Percentiles rank a stretch among this genome's conserved stretches.
Conservation (phyloP, 2,888 invertebrate species). For the Megalurothrips usitatus region DNA sequence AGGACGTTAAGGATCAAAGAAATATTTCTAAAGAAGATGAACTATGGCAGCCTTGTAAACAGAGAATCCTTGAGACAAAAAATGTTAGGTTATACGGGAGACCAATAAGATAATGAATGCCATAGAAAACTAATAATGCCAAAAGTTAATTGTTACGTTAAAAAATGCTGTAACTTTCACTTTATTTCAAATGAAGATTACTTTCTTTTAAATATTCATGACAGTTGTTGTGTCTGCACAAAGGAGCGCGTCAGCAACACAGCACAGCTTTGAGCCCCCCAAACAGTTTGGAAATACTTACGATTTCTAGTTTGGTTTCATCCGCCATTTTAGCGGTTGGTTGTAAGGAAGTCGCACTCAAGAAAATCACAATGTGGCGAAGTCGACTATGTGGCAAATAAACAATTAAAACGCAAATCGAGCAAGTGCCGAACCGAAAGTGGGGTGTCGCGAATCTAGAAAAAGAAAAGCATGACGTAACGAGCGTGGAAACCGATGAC, state of each 20-base stretch:
- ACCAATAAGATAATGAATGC: background rate
- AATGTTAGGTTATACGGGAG: background rate
- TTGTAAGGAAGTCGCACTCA: background rate
- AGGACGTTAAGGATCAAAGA: background rate
- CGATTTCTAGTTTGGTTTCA: background rate
- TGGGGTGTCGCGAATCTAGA: background rate
- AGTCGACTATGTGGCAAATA: background rate
- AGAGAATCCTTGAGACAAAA: background rate
- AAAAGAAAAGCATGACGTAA: conserved; percentile 1
- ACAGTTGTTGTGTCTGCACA: background rate
- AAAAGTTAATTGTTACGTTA: background rate
- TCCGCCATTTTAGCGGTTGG: background rate
- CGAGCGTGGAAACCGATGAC: background rate
- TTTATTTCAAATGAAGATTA: conserved; percentile 31
- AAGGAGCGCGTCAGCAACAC: background rate
- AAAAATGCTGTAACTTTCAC: conserved; percentile 28
- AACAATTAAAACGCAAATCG: background rate
- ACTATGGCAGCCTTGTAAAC: background rate
- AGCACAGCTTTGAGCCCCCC: background rate
- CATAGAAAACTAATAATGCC: background rate
- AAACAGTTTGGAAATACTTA: background rate
- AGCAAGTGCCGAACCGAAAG: background rate
- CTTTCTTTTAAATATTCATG: background rate
- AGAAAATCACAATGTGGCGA: background rate
- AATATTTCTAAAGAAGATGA: too few species aligned